Percentiles rank a stretch among this genome's conserved stretches.
These are phyloP conservation scores for Drosophila serrata DNA, from an alignment of 1,140 invertebrate genomes.

Conservation along the genomic window DNA sequence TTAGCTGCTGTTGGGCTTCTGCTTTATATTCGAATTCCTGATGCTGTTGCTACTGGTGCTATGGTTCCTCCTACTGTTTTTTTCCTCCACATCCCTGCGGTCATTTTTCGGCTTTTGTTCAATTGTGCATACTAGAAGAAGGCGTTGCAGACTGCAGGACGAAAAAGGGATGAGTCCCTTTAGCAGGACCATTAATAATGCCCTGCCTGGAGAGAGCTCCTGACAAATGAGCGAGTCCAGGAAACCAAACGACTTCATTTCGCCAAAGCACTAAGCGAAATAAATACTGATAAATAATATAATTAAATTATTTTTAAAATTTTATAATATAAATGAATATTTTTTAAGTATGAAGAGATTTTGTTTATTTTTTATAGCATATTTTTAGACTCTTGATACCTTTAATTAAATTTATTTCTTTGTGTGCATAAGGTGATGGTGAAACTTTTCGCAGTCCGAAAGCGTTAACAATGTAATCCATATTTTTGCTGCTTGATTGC, in stretches of 20 bases:
- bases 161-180: slow-evolving; percentile 3
- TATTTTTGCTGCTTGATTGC: slow-evolving; percentile 71
- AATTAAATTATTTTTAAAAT: not conserved
- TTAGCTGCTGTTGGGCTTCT: slow-evolving; percentile 14
- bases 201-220: slow-evolving; percentile 13
- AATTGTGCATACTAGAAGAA: slow-evolving; percentile 55
- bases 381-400: not conserved
- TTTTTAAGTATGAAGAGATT: not conserved
- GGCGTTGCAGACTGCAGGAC: slow-evolving; percentile 12
- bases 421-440: slow-evolving; percentile 5
- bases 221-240: slow-evolving; percentile 37
- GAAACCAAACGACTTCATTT: slow-evolving; percentile 29
- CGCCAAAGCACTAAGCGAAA: not conserved
- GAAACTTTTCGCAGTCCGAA: slow-evolving; percentile 21
- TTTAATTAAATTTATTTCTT: slow-evolving; percentile 2
- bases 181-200: slow-evolving; percentile 37
- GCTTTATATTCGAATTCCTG: not conserved
- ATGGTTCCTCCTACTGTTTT: not conserved
- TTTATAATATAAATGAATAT: not conserved
- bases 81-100: slow-evolving; percentile 34
- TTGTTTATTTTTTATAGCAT: not conserved
- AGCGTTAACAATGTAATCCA: slow-evolving; percentile 69
- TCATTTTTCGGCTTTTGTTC: slow-evolving; percentile 42
- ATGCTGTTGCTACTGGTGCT: not conserved
- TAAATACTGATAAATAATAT: not conserved